These are phyloP conservation scores for Nibea albiflora DNA, from an alignment of 2,113 vertebrate species.

Conservation along the genomic window DNA sequence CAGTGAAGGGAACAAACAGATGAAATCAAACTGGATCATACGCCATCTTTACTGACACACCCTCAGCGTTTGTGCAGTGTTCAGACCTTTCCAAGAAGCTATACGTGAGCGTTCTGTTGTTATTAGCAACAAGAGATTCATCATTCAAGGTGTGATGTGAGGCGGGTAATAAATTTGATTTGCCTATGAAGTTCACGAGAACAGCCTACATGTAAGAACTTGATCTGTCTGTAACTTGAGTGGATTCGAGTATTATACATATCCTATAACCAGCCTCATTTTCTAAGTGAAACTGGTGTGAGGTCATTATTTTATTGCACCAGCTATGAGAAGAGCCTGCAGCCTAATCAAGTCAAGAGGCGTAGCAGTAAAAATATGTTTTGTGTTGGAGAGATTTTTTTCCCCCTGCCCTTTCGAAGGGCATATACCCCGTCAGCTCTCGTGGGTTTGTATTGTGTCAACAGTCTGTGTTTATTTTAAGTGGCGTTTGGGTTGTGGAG, in stretches of 20 bases:
- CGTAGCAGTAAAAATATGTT: neutral
- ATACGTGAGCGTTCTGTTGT: neutral
- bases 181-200: neutral
- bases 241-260: neutral
- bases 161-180: neutral
- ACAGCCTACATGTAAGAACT: neutral
- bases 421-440: neutral
- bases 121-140: neutral
- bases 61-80: neutral
- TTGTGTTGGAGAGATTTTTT: conserved; percentile 14
- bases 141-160: conserved; percentile 16
- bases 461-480: conserved; percentile 66
- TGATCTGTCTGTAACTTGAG: neutral
- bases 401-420: conserved; percentile 18
- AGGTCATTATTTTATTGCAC: neutral
- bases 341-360: neutral
- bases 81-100: conserved; percentile 25
- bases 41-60: conserved; percentile 39
- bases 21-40: conserved; percentile 50
- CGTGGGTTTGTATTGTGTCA: conserved; percentile 56
- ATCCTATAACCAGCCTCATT: neutral
- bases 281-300: neutral
- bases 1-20: conserved; percentile 29
- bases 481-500: neutral
- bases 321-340: neutral